Conservation (phyloP, 2,113 vertebrate species). For the Microtus richardsoni region DNA sequence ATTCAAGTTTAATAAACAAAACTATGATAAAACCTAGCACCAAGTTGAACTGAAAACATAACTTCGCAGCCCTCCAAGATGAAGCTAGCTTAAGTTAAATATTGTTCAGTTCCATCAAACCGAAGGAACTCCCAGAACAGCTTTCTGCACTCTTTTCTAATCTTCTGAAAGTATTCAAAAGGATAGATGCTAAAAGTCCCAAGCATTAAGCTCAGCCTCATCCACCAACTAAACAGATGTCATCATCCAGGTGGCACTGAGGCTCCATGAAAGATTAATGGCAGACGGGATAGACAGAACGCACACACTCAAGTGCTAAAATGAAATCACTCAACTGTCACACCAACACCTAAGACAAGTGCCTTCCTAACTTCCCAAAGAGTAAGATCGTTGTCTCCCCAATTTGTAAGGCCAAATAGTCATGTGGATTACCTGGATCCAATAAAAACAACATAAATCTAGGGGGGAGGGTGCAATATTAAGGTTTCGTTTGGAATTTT, state of each 20-base stretch:
- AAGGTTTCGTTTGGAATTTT: constrained; percentile 43
- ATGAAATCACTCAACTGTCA: constrained; percentile 72
- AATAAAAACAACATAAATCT: constrained; percentile 68
- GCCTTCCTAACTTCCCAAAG: constrained; percentile 67
- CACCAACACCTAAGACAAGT: constrained; percentile 60
- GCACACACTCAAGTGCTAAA: constrained; percentile 56
- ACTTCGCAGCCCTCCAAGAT: constrained; percentile 67
- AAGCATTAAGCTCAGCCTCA: constrained; percentile 61
- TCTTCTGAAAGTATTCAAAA: constrained; percentile 62
- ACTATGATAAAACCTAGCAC: constrained; percentile 45
- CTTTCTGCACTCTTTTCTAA: constrained; percentile 58
- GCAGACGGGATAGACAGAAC: constrained; percentile 74
- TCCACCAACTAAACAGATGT: constrained; percentile 72
- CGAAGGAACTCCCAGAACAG: constrained; percentile 32
- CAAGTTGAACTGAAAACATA: constrained; percentile 78
- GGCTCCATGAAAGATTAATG: constrained; percentile 78
- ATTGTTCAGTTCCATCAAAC: constrained; percentile 69
- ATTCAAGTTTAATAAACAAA: constrained; percentile 68
- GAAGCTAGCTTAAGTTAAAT: constrained; percentile 77
- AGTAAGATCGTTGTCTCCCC: constrained; percentile 40
- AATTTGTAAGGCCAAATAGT: constrained; percentile 55
- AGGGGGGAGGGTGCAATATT: neutral
- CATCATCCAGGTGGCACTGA: constrained; percentile 71
- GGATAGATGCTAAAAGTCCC: constrained; percentile 74
- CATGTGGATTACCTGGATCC: constrained; percentile 72